Evolutionary conservation across 2,113 vertebrate genomes (phyloP).

Genomic region (Puma concolor): DNA sequence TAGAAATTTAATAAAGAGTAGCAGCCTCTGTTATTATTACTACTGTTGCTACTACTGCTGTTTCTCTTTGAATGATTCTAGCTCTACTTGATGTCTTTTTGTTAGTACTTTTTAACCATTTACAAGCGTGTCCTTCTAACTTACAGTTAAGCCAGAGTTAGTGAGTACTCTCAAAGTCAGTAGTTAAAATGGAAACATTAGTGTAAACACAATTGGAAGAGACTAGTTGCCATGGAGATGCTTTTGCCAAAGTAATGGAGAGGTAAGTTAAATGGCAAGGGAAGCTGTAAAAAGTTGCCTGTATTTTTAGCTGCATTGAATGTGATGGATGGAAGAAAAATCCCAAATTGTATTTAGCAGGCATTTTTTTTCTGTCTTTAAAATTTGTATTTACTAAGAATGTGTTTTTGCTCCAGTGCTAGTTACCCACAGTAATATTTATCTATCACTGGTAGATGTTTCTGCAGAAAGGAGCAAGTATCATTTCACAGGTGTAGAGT

Average conservation of each 20-base stretch:
- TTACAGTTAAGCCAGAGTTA: background rate
- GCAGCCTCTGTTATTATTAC: background rate
- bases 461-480: background rate
- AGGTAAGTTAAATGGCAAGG: constrained; percentile 74
- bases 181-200: constrained; percentile 62
- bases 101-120: background rate
- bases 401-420: constrained; percentile 2
- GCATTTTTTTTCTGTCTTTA: constrained; percentile 66
- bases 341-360: constrained; percentile 65
- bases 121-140: constrained; percentile 26
- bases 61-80: background rate
- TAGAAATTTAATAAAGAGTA: background rate
- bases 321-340: constrained; percentile 37
- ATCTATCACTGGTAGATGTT: background rate
- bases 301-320: constrained; percentile 73
- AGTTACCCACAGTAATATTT: background rate
- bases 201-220: constrained; percentile 71
- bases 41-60: background rate
- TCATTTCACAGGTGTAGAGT: background rate
- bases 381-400: constrained; percentile 47
- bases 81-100: background rate
- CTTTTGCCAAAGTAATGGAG: constrained; percentile 60
- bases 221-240: constrained; percentile 78
- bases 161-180: background rate
- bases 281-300: constrained; percentile 59